A percentile compares a stretch with the other conserved stretches of the same genome.
phyloP scores from a whole-genome alignment of 2,797 vertebrate species.

The Uromys caudimaculatus region DNA sequence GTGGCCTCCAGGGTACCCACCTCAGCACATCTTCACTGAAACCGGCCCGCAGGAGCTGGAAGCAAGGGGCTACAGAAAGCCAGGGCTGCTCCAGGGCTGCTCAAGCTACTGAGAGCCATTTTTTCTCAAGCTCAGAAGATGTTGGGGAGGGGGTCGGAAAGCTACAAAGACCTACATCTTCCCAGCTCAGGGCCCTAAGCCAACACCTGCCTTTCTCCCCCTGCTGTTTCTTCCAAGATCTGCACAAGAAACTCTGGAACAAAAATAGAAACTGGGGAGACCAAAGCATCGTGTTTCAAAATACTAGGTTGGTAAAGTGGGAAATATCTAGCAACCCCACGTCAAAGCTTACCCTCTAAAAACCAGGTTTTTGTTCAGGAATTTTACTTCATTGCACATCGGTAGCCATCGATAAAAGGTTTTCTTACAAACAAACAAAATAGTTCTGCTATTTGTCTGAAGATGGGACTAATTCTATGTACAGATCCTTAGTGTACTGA shows the following conservation, averaged over 20 bases:
- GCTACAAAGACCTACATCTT: background rate
- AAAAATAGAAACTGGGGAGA: constrained; percentile 18
- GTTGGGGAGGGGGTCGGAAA: background rate
- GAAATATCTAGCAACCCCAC: background rate
- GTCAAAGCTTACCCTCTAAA: background rate
- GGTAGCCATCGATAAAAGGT: constrained; percentile 22
- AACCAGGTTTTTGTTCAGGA: background rate
- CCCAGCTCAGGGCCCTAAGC: background rate
- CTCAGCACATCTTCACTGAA: background rate
- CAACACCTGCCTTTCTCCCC: constrained; percentile 35
- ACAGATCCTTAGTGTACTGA: background rate
- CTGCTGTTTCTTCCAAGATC: constrained; percentile 55
- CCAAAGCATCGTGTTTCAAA: background rate
- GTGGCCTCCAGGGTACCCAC: constrained; percentile 32
- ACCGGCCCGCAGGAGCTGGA: background rate
- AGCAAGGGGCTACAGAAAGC: background rate
- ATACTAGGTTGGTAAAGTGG: background rate
- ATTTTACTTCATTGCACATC: constrained; percentile 8
- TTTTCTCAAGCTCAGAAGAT: constrained; percentile 15
- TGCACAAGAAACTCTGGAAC: constrained; percentile 17
- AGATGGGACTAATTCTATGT: background rate
- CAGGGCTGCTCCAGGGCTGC: background rate
- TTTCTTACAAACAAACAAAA: constrained; percentile 34
- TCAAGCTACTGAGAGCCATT: background rate
- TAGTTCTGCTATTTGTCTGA: constrained; percentile 31